A percentile compares a stretch with the other conserved stretches of the same genome.
Conservation (phyloP, 1,140 invertebrate species). For the Neomicropteryx cornuta region DNA sequence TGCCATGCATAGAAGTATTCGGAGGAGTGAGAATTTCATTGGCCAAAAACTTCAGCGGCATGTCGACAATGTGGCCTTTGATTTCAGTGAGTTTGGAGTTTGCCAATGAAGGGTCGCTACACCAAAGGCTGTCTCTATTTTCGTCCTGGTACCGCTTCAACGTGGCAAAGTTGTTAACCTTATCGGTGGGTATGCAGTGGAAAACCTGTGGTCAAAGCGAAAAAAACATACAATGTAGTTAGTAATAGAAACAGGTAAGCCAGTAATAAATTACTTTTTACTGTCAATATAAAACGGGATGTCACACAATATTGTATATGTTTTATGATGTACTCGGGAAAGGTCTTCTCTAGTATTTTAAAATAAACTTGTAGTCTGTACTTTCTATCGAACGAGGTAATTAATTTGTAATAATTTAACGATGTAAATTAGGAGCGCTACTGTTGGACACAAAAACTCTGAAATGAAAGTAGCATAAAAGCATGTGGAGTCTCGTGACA, state of each 20-base stretch:
- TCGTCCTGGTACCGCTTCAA: constrained; percentile 61
- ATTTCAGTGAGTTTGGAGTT: constrained; percentile 59
- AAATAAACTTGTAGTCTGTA: too few relatives aligned
- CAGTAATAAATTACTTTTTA: constrained; percentile 12
- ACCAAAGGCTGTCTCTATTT: constrained; percentile 45
- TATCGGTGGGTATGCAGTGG: constrained; percentile 72
- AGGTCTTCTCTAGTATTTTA: too few relatives aligned
- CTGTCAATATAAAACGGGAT: constrained; percentile 32
- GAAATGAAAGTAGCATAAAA: too few relatives aligned
- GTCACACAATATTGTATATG: too few relatives aligned
- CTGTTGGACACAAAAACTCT: too few relatives aligned
- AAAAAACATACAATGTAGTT: too few relatives aligned
- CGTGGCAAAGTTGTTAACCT: constrained; percentile 60
- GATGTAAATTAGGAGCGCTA: too few relatives aligned
- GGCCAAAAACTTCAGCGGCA: constrained; percentile 77
- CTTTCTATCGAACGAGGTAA: too few relatives aligned
- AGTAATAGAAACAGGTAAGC: constrained; percentile 6
- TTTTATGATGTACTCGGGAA: too few relatives aligned
- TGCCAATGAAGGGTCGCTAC: constrained; percentile 56
- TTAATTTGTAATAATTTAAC: too few relatives aligned
- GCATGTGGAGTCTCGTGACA: too few relatives aligned
- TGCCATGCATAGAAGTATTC: constrained; percentile 68
- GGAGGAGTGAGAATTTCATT: constrained; percentile 73
- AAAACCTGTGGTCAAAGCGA: too few relatives aligned
- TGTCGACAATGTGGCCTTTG: constrained; percentile 73